Conservation (phyloP, 2,888 invertebrate genomes). For the Lymantria monacha region DNA sequence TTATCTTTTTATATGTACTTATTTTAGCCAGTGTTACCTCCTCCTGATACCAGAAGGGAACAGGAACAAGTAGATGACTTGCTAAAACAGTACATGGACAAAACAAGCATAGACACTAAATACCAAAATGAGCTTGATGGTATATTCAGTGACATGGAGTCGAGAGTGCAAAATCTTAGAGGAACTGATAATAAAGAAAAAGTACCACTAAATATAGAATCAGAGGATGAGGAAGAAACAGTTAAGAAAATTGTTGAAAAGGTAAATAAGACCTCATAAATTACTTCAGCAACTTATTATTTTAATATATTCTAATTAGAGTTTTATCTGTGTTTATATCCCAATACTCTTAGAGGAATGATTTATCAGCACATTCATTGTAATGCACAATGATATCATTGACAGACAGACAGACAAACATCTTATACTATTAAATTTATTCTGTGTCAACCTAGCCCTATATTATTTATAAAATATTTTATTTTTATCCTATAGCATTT, state of each 20-base stretch:
- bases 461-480: too few relatives aligned
- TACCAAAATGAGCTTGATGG: slow-evolving; percentile 66
- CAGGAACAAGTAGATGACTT: slow-evolving; percentile 88
- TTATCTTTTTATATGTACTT: background rate
- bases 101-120: slow-evolving; percentile 70
- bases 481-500: too few relatives aligned
- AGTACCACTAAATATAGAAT: slow-evolving; percentile 25
- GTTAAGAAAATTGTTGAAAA: slow-evolving; percentile 64
- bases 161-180: slow-evolving; percentile 58
- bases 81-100: slow-evolving; percentile 82
- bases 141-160: slow-evolving; percentile 57
- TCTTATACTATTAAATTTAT: too few relatives aligned
- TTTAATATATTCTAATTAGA: too few relatives aligned
- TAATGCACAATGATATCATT: too few relatives aligned
- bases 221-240: slow-evolving; percentile 62
- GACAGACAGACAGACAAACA: too few relatives aligned
- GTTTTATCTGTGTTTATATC: too few relatives aligned
- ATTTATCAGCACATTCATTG: too few relatives aligned
- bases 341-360: too few relatives aligned
- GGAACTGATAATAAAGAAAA: slow-evolving; percentile 19
- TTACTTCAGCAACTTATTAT: background rate
- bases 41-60: slow-evolving; percentile 84
- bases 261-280: slow-evolving; percentile 37
- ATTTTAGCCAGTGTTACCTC: slow-evolving; percentile 62
- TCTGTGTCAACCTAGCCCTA: too few relatives aligned